Evolutionary conservation across 2,888 invertebrate species (phyloP), one percentile per base, ranked within the genome.

Genomic region (Didymodactylos carnosus): DNA sequence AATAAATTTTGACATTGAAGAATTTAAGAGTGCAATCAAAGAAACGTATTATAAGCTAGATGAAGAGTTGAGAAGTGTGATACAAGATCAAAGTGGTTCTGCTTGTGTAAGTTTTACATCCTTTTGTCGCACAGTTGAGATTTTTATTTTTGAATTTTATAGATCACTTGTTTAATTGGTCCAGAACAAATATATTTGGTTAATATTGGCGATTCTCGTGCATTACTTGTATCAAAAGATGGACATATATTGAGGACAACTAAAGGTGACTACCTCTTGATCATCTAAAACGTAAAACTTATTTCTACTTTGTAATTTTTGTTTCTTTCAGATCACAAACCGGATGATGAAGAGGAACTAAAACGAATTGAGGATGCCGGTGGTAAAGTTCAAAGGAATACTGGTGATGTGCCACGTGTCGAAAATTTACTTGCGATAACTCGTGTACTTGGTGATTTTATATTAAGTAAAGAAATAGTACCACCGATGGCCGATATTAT

Each of bases 401-500:
- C 62, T 29, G 62, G 62, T 8, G 92, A 95, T 91, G 93, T 97
- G 77, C 92, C 94, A 82, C 80, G 87, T 79, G 94, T 98, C 10
- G 98, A 98, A 82, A 97, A 97, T 41, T 91, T 92, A 78, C 86
- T 98, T 80, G 98, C 97, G 23, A 97, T 98, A 14, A 88, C 88
- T 69, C 87, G 97, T 78, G 95, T 97, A 27, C 87, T 98, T 73
- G 98, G 98, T 29, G 98, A 98, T 85, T 98, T 91, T 83, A 87
- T 87, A 77, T 83, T 83, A 77, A 83, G 83, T 78, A 93, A 95
- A 85, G 97, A 98, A 85, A 87, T 97, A 77, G 95, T 98, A 39
- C 94, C 94, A 3, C 95, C 97, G 0, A 95, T 97, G 85, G 97
- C 98, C 2, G 97, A 98, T 84, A 91, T 98, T 80, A 92, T 90